phyloP scores from a whole-genome alignment of 1,140 invertebrate genomes.

The Stegodyphus dumicola region DNA sequence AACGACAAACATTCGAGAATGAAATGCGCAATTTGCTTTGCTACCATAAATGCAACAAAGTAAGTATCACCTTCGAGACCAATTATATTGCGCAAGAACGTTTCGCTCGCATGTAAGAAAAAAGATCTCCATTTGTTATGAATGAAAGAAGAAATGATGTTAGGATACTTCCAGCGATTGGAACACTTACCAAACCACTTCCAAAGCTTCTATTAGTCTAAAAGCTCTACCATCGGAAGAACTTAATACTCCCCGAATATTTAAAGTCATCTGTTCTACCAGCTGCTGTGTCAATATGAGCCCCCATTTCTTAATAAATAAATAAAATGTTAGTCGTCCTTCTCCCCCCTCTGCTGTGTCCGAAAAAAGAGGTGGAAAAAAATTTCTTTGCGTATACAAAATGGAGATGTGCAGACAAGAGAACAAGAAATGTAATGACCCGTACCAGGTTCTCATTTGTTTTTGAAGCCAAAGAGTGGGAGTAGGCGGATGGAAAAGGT shows the following conservation, averaged over 20 bases:
- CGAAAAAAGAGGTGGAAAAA: not conserved
- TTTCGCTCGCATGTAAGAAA: no score
- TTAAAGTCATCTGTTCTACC: slow-evolving; percentile 38
- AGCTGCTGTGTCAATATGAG: slow-evolving; percentile 38
- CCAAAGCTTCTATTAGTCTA: slow-evolving; percentile 52
- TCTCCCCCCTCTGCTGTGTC: not conserved
- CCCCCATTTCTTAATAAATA: slow-evolving; percentile 55
- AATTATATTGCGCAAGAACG: no score
- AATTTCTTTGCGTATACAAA: slow-evolving; percentile 35
- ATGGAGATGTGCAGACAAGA: slow-evolving; percentile 49
- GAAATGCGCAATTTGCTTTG: no score
- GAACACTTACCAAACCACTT: slow-evolving; percentile 19
- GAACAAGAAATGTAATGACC: slow-evolving; percentile 37
- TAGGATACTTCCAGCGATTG: no score
- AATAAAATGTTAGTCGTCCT: not conserved
- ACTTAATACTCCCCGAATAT: not conserved
- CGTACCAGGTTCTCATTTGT: not conserved
- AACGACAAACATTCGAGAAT: no score
- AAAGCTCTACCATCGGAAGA: slow-evolving; percentile 30
- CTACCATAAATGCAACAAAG: no score
- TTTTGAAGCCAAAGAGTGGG: not conserved
- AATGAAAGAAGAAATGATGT: no score
- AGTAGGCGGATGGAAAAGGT: slow-evolving; percentile 24
- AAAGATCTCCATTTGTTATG: no score
- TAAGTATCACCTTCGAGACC: no score